A percentile compares a stretch with the other conserved stretches of the same genome.
Evolutionary conservation across 2,888 invertebrate genomes (phyloP).

Genomic region (Cetonia aurata): DNA sequence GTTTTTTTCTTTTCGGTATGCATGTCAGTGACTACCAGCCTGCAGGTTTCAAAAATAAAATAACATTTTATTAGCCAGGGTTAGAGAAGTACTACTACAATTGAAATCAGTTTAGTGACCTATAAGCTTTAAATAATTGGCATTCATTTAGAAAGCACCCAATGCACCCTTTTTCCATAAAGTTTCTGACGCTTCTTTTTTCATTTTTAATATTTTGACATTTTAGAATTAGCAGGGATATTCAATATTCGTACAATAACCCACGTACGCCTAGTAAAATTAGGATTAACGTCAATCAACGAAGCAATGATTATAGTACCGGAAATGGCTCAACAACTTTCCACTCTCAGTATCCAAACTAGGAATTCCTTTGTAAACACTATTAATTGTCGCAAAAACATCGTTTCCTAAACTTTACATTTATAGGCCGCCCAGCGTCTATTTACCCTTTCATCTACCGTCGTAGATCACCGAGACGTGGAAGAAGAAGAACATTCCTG

Average conservation of each 20-base stretch:
- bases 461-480: conserved; percentile 32
- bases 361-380: conserved; percentile 47
- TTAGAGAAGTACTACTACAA: too few relatives aligned
- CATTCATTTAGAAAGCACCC: too few relatives aligned
- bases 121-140: too few relatives aligned
- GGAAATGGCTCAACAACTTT: conserved; percentile 36
- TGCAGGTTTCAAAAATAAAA: too few relatives aligned
- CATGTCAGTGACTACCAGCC: too few relatives aligned
- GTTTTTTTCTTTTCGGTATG: too few relatives aligned
- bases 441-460: conserved; percentile 39
- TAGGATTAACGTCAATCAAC: conserved; percentile 45
- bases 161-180: neutral
- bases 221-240: conserved; percentile 48
- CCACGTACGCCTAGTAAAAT: conserved; percentile 45
- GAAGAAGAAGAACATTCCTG: conserved; percentile 49
- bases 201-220: conserved; percentile 5
- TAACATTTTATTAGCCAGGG: too few relatives aligned
- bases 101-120: too few relatives aligned
- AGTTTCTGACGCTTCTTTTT: neutral
- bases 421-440: conserved; percentile 47
- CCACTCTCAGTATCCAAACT: conserved; percentile 29
- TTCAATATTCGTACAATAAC: conserved; percentile 50
- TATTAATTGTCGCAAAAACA: neutral
- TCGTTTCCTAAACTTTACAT: neutral
- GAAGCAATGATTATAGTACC: conserved; percentile 42